Conservation (phyloP, 2,888 invertebrate genomes). For the Pandemis heparana region DNA sequence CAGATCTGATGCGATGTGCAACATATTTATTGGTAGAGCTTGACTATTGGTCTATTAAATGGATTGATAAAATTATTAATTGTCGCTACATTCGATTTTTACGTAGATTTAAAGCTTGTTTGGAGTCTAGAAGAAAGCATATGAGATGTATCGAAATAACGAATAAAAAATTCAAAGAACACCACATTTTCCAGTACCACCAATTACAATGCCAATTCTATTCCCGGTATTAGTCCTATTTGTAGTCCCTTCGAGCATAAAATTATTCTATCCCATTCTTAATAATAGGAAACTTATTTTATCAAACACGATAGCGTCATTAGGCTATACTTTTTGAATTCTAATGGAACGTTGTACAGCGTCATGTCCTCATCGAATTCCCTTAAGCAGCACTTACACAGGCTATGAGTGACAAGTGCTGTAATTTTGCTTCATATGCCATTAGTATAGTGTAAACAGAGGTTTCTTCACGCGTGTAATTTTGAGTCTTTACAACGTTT, state of each 20-base stretch:
- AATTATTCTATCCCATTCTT: conserved; percentile 6
- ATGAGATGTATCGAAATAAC: background rate
- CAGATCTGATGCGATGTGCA: too few relatives aligned
- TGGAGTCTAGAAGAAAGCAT: too few relatives aligned
- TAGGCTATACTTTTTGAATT: conserved; percentile 14
- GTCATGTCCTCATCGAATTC: conserved; percentile 3
- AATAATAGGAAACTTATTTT: conserved; percentile 29
- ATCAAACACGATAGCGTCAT: conserved; percentile 21
- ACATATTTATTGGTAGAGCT: too few relatives aligned
- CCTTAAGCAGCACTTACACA: conserved; percentile 29
- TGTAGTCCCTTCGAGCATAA: conserved; percentile 10
- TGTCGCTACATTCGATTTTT: too few relatives aligned
- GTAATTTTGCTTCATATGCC: conserved; percentile 33
- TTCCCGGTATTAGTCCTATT: background rate
- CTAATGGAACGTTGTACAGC: background rate
- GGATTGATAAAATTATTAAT: too few relatives aligned
- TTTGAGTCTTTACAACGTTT: conserved; percentile 38
- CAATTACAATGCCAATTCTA: background rate
- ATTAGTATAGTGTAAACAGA: conserved; percentile 40
- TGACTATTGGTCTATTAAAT: too few relatives aligned
- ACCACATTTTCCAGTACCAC: background rate
- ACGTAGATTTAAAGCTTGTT: too few relatives aligned
- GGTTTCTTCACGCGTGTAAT: conserved; percentile 36
- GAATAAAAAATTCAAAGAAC: background rate
- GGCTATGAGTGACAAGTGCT: conserved; percentile 38